Base-by-base conservation (phyloP, 1,140 invertebrate species). In the Gryon sp. region DNA sequence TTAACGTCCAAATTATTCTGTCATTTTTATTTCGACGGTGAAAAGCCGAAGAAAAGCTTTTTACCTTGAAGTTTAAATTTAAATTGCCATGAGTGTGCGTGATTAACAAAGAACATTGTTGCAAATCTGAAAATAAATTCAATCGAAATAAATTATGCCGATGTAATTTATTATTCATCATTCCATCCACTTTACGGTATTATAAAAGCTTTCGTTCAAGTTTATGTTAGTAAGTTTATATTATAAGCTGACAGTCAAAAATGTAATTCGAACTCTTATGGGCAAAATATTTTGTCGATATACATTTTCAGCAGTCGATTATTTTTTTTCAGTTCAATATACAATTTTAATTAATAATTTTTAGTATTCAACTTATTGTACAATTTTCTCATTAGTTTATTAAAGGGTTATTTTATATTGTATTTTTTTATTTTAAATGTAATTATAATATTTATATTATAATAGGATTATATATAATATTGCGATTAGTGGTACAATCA, bases 11-110 rank as follows among this genome's bases (percentile, higher is more conserved):
- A n/a, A n/a, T n/a, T n/a, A n/a, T n/a, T n/a, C n/a, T n/a, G n/a
- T n/a, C n/a, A n/a, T n/a, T n/a, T n/a, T n/a, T 5, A 0, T 14
- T 57, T 55, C 38, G 40, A 15, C 59, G 50, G 41, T 15, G 41
- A 16, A 19, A 18, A 8, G 34, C 9, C 11, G 24, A 40, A 59
- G 57, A 69, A 48, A 78, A 59, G 41, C 70, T 43, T 59, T n/a
- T 62, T 69, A 69, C 76, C 76, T 78, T 74, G 76, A 15, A 48
- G 41, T 73, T 78, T n/a, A 75, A 78, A 69, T 78, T 78, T 78
- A 78, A 30, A 55, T 46, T 60, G 45, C 40, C n/a, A 45, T 26
- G 32, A 28, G 46, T 50, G 32, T 22, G 12, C 59, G 11, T 50
- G 59, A 57, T 73, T 63, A 73, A 73, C 69, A 57, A 57, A 55